phyloP scores from a whole-genome alignment of 2,888 invertebrate genomes.

The Pandemis cinnamomeana region DNA sequence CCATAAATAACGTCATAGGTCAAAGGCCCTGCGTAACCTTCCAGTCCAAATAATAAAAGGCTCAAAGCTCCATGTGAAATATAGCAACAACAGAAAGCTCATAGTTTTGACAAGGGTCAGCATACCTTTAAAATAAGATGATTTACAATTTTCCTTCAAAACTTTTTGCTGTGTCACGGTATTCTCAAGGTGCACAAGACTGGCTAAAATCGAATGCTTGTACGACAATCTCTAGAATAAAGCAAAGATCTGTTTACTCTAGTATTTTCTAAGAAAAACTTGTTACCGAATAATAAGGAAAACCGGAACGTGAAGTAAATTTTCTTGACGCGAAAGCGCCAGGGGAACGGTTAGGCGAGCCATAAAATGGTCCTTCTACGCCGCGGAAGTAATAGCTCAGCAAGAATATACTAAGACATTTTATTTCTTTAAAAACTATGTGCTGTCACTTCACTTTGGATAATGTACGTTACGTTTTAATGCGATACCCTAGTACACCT shows the following conservation, averaged over 20 bases:
- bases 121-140: not conserved
- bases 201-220: not conserved
- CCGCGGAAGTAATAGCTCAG: conserved; percentile 17
- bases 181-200: not conserved
- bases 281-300: conserved; percentile 39
- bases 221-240: not conserved
- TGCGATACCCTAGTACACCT: not conserved
- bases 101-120: conserved; percentile 33
- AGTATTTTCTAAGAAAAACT: conserved; percentile 22
- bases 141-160: not conserved
- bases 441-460: not conserved
- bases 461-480: not conserved
- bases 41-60: conserved; percentile 36
- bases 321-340: conserved; percentile 24
- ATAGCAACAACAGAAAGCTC: conserved; percentile 25
- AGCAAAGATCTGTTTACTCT: not conserved
- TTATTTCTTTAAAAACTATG: conserved; percentile 7
- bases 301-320: conserved; percentile 22
- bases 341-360: conserved; percentile 26
- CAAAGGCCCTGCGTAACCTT: conserved; percentile 43
- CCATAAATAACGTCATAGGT: conserved; percentile 45
- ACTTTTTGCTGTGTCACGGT: not conserved
- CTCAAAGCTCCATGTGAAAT: conserved; percentile 19
- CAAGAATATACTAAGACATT: conserved; percentile 15
- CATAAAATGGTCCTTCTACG: conserved; percentile 21